Conservation (phyloP, 2,113 vertebrate genomes). For the Bujurquina vittata region DNA sequence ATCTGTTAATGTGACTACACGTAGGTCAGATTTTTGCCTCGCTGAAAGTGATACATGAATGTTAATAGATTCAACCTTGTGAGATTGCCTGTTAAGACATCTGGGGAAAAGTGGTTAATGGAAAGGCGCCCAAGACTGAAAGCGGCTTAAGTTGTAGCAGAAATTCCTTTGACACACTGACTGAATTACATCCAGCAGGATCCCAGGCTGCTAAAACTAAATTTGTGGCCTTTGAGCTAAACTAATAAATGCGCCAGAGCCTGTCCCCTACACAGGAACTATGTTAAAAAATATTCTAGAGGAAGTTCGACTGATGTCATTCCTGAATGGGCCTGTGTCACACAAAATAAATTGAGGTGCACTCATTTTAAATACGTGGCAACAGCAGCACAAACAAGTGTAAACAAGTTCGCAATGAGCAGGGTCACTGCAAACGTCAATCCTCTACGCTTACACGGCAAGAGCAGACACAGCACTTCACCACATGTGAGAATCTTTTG, state of each 20-base stretch:
- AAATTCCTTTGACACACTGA: slow-evolving; percentile 2
- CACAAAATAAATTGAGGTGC: background rate
- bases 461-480: slow-evolving; percentile 55
- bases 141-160: slow-evolving; percentile 4
- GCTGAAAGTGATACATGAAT: background rate
- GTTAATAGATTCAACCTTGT: background rate
- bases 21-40: background rate
- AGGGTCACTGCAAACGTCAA: slow-evolving; percentile 48
- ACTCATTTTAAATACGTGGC: slow-evolving; percentile 15
- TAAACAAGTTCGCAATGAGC: slow-evolving; percentile 65
- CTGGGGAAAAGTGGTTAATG: slow-evolving; percentile 1
- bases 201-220: background rate
- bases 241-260: background rate
- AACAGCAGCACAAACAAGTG: slow-evolving; percentile 17
- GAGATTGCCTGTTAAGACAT: background rate
- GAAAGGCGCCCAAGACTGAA: background rate
- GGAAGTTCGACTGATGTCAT: background rate
- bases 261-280: background rate
- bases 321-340: slow-evolving; percentile 3
- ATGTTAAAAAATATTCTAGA: background rate
- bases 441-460: slow-evolving; percentile 21
- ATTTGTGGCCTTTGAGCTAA: slow-evolving; percentile 9
- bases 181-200: background rate
- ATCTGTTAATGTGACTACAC: background rate
- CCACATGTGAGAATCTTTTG: slow-evolving; percentile 60